Conservation (phyloP, 2,888 invertebrate species). For the Tuta absoluta region DNA sequence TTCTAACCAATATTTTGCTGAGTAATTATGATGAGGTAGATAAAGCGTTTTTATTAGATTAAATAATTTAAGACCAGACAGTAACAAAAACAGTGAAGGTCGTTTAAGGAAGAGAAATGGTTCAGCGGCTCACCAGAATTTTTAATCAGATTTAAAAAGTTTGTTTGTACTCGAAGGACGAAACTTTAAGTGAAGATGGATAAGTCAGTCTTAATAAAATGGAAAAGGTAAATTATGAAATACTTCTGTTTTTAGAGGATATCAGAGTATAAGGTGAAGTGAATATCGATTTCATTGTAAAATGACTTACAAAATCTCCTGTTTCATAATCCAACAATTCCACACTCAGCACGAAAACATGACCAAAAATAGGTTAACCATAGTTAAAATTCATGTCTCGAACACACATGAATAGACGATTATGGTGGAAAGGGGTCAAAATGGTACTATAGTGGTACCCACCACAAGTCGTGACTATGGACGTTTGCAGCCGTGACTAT, state of each 20-base stretch:
- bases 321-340: not conserved
- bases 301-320: not conserved
- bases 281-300: too few species aligned
- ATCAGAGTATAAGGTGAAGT: not conserved
- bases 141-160: slow-evolving; percentile 1
- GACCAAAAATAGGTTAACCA: slow-evolving; percentile 19
- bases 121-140: not conserved
- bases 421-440: slow-evolving; percentile 58
- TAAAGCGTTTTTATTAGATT: not conserved
- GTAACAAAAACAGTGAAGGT: slow-evolving; percentile 8
- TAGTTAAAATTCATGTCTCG: slow-evolving; percentile 58
- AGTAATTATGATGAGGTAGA: slow-evolving; percentile 12
- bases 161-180: not conserved
- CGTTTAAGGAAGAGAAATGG: slow-evolving; percentile 9
- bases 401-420: slow-evolving; percentile 60
- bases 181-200: not conserved
- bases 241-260: not conserved
- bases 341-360: slow-evolving; percentile 14
- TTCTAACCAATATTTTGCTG: not conserved
- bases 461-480: slow-evolving; percentile 14
- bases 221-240: not conserved
- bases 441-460: slow-evolving; percentile 26
- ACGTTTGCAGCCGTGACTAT: slow-evolving; percentile 6
- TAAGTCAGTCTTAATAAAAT: not conserved
- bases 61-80: slow-evolving; percentile 3